A percentile compares a stretch with the other conserved stretches of the same genome.
Evolutionary conservation across 1,140 invertebrate genomes (phyloP).

Genomic region (Sesamia nonagrioides): DNA sequence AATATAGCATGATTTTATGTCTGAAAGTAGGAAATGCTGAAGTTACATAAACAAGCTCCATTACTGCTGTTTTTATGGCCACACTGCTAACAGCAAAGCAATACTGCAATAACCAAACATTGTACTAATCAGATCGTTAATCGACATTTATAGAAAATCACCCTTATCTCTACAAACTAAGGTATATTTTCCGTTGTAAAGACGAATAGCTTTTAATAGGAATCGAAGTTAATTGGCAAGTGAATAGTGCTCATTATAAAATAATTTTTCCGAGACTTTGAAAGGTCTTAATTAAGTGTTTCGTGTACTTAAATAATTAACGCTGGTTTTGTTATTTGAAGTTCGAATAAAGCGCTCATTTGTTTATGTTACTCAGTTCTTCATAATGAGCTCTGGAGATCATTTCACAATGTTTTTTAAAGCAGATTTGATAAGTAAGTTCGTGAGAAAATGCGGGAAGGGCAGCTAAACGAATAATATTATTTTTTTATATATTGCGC

Average conservation of each 20-base stretch:
- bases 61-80: slow-evolving; percentile 22
- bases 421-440: no score
- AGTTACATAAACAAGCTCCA: neutral
- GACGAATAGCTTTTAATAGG: neutral
- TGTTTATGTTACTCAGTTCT: slow-evolving; percentile 36
- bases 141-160: neutral
- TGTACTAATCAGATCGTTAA: slow-evolving; percentile 13
- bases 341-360: slow-evolving; percentile 34
- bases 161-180: neutral
- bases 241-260: slow-evolving; percentile 46
- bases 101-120: slow-evolving; percentile 29
- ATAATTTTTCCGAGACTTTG: slow-evolving; percentile 41
- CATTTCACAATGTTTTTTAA: slow-evolving; percentile 37
- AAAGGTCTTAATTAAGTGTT: slow-evolving; percentile 49
- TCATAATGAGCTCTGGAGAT: slow-evolving; percentile 22
- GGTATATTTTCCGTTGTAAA: slow-evolving; percentile 9
- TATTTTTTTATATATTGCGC: no score
- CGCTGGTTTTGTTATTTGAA: slow-evolving; percentile 36
- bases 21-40: neutral
- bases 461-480: no score
- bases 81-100: neutral
- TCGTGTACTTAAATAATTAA: slow-evolving; percentile 44
- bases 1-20: slow-evolving; percentile 6
- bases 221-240: slow-evolving; percentile 42
- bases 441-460: no score